A percentile compares a stretch with the other conserved stretches of the same genome.
Evolutionary conservation across 2,888 invertebrate species (phyloP).

Genomic region (Drosophila prostipennis): DNA sequence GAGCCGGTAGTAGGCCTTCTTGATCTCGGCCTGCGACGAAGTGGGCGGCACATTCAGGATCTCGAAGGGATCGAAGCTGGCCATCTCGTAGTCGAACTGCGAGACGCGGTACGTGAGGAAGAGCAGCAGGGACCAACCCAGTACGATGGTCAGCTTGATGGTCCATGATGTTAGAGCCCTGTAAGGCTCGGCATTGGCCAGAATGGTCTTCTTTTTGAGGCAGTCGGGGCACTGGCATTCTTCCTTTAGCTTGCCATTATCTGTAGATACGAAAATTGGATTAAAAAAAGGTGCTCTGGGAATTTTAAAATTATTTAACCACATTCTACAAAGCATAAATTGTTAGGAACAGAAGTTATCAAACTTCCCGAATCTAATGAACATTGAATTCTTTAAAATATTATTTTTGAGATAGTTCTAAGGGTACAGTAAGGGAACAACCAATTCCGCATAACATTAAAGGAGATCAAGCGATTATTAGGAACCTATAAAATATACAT

Average conservation of each 20-base stretch:
- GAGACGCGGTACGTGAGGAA: constrained; percentile 96
- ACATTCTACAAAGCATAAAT: no score
- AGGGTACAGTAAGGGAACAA: no score
- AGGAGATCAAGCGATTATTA: background rate
- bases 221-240: constrained; percentile 96
- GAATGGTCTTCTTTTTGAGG: constrained; percentile 91
- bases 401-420: no score
- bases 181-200: constrained; percentile 95
- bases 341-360: no score
- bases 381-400: background rate
- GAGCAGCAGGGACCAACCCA: constrained; percentile 92
- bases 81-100: constrained; percentile 98
- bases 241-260: constrained; percentile 90
- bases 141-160: constrained; percentile 91
- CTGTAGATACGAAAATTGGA: constrained; percentile 83
- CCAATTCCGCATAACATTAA: no score
- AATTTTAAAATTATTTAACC: background rate
- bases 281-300: background rate
- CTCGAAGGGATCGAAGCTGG: constrained; percentile 99
- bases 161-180: constrained; percentile 91
- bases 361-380: no score
- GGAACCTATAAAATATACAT: background rate
- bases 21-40: constrained; percentile 94
- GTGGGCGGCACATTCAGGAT: constrained; percentile 95
- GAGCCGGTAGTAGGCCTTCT: constrained; percentile 96